Evolutionary conservation across 2,888 invertebrate species (phyloP).

Genomic region (Nomada lathburiana): DNA sequence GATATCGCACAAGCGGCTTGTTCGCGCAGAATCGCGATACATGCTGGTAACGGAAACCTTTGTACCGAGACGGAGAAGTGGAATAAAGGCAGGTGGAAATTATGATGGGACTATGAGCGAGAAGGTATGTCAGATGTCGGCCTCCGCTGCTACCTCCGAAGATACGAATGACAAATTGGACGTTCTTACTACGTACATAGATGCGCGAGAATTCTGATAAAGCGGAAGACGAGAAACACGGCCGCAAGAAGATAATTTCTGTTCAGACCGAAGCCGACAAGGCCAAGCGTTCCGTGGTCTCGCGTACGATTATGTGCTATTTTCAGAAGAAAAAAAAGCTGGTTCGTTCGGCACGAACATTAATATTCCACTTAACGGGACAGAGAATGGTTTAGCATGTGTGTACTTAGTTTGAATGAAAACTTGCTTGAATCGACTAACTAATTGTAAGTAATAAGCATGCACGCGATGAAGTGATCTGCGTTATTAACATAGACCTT

Average conservation of each 20-base stretch:
- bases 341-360: conserved; percentile 21
- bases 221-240: background rate
- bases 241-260: conserved; percentile 12
- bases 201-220: conserved; percentile 14
- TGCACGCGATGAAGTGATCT: conserved; percentile 81
- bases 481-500: conserved; percentile 83
- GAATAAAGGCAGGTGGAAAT: conserved; percentile 39
- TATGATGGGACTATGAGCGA: conserved; percentile 48
- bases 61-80: background rate
- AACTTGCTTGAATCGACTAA: conserved; percentile 54
- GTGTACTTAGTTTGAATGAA: conserved; percentile 62
- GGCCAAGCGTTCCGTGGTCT: conserved; percentile 51
- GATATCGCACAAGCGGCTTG: background rate
- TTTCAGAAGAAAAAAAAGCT: conserved; percentile 54
- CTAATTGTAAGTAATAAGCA: conserved; percentile 77
- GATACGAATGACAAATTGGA: too few species aligned
- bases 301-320: conserved; percentile 32
- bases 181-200: background rate
- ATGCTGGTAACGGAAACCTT: background rate
- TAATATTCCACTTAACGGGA: background rate
- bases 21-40: background rate
- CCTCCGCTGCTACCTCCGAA: too few species aligned
- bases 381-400: conserved; percentile 24
- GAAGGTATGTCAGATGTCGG: too few species aligned
- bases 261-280: conserved; percentile 26